Base-by-base conservation (phyloP, 1,140 invertebrate genomes). In the Drosophila baimaii region DNA sequence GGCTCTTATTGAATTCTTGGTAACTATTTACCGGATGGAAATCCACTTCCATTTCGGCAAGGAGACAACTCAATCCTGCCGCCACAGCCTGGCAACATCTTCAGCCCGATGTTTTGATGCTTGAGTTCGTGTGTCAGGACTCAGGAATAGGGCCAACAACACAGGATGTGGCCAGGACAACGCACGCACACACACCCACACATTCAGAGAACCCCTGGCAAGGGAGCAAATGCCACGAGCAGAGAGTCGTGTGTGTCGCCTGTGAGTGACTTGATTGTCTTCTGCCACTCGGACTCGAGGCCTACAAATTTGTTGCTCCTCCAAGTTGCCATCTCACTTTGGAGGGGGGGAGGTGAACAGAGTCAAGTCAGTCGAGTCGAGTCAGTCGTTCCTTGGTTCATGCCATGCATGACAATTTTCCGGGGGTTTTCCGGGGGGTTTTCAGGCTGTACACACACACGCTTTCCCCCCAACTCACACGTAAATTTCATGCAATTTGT, bases 401-500 rank as follows among this genome's bases (percentile, higher is more conserved):
- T 75, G 83, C 76, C 84, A 77, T 89, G 83, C 84, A 88, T 88
- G 84, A 83, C 83, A 88, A 88, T 88, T 88, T 82, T 77, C 51
- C 58, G 35, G 49, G 25, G 37, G 19, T 39, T 63, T 41, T 63
- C 61, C 25, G 12, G 5, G 41, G 31, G 3, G 35, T 29, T 39
- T 19, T 19, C 31, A 10, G 5, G 8, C 23, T 15, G 44, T 29
- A 43, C 29, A 41, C 57, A 75, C 54, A 59, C 61, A 72, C 43
- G 57, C 23, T 46, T 17, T n/a, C 57, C 29, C 65, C 21, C 51
- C n/a, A n/a, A 44, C 33, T 39, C 51, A 33, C 66, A 89, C 85
- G 81, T 89, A 90, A 90, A 89, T 90, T 89, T 89, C 84, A 89
- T 89, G 85, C 84, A 90, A 89, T 89, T 89, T 89, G 84, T 89